Evolutionary conservation across 2,113 vertebrate species (phyloP).

Genomic region (Phrynocephalus versicolor): DNA sequence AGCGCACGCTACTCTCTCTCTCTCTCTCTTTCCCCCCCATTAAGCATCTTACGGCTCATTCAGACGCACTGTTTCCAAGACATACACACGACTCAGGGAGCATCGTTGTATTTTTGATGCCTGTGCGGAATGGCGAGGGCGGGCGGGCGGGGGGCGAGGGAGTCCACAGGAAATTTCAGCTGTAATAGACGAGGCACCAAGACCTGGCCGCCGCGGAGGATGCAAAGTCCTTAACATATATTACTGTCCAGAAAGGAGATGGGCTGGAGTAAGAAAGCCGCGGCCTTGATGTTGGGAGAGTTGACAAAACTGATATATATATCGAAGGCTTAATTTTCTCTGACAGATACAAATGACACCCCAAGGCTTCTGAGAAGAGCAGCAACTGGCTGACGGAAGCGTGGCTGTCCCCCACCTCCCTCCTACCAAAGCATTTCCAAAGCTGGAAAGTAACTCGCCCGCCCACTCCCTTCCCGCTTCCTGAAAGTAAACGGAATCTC

Average conservation of each 20-base stretch:
- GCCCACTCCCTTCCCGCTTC: neutral
- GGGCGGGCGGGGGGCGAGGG: neutral
- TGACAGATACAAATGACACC: conserved; percentile 73
- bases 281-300: neutral
- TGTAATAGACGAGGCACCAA: neutral
- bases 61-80: neutral
- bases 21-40: neutral
- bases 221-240: neutral
- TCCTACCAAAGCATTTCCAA: conserved; percentile 32
- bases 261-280: neutral
- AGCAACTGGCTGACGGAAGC: conserved; percentile 51
- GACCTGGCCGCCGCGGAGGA: neutral
- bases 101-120: neutral
- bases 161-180: neutral
- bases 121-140: neutral
- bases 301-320: conserved; percentile 52
- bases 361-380: conserved; percentile 64
- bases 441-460: conserved; percentile 34
- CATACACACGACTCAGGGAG: neutral
- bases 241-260: neutral
- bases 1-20: neutral
- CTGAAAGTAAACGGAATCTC: conserved; percentile 5
- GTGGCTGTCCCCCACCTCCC: conserved; percentile 15
- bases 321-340: conserved; percentile 62
- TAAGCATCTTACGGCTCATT: neutral